Conservation (phyloP, 2,888 invertebrate species). For the Oligia fasciuncula region DNA sequence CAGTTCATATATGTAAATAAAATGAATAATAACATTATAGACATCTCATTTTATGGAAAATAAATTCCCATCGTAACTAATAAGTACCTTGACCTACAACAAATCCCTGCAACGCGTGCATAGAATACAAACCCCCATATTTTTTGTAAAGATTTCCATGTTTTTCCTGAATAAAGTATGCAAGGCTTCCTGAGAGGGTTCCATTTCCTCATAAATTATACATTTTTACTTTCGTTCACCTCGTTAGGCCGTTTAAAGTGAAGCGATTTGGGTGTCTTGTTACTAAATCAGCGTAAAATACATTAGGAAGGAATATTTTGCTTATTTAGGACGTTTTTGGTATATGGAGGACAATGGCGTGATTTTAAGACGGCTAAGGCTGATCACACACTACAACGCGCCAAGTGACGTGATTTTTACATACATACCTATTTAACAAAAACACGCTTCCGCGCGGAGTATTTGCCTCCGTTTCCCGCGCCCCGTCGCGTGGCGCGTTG, state of each 20-base stretch:
- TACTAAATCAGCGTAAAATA: conserved; percentile 42
- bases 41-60: background rate
- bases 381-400: background rate
- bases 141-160: conserved; percentile 26
- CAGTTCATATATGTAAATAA: too few relatives aligned
- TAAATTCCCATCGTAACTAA: conserved; percentile 13
- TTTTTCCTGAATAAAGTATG: conserved; percentile 44
- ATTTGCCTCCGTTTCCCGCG: too few relatives aligned
- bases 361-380: background rate
- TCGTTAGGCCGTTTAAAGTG: conserved; percentile 54
- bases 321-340: background rate
- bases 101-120: conserved; percentile 23
- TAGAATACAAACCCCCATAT: conserved; percentile 27
- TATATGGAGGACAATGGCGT: background rate
- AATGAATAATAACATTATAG: background rate
- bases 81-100: conserved; percentile 22
- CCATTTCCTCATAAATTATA: conserved; percentile 58
- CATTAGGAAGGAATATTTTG: background rate
- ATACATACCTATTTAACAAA: too few relatives aligned
- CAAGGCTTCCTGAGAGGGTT: conserved; percentile 29
- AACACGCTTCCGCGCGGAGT: too few relatives aligned
- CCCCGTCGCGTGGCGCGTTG: too few relatives aligned
- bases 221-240: conserved; percentile 54
- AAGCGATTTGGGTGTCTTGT: conserved; percentile 52
- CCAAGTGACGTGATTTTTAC: too few relatives aligned